Percentiles rank a stretch among this genome's conserved stretches.
These are phyloP conservation scores for Torymus aiolomorphi DNA, from an alignment of 2,888 invertebrate species.

Conservation along the genomic window DNA sequence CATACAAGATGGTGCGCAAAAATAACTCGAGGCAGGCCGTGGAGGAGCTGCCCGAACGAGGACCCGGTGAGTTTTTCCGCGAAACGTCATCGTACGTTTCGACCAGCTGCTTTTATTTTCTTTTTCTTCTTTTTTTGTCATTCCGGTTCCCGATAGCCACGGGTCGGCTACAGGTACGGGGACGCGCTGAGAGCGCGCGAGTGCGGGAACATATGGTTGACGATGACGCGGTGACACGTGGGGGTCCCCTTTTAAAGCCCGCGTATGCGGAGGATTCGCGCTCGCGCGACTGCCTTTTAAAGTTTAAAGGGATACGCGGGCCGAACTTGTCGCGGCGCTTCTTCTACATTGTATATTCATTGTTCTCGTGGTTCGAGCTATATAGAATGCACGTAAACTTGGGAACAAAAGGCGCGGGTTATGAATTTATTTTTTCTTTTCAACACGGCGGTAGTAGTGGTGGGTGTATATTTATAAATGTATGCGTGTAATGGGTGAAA, in stretches of 20 bases:
- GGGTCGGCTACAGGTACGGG: too few species aligned
- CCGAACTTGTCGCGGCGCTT: too few species aligned
- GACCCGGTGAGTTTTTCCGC: slow-evolving; percentile 76
- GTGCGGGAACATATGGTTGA: slow-evolving; percentile 56
- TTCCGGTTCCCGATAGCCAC: too few species aligned
- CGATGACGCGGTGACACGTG: slow-evolving; percentile 39
- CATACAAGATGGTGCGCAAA: slow-evolving; percentile 75
- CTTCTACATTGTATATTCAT: too few species aligned
- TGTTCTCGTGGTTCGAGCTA: too few species aligned
- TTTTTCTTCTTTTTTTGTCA: too few species aligned
- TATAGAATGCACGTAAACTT: too few species aligned
- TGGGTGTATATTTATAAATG: slow-evolving; percentile 9
- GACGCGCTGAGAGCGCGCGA: slow-evolving; percentile 2
- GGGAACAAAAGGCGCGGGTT: background rate
- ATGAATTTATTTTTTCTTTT: slow-evolving; percentile 7
- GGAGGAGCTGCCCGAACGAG: slow-evolving; percentile 76
- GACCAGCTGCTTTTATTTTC: too few species aligned
- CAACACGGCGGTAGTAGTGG: background rate
- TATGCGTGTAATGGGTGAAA: background rate
- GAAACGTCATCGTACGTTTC: too few species aligned
- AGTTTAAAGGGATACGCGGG: slow-evolving; percentile 33
- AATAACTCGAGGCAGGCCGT: slow-evolving; percentile 68
- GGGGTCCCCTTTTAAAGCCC: background rate
- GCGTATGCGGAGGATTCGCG: background rate
- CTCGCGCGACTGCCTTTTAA: slow-evolving; percentile 29